Evolutionary conservation across 2,113 vertebrate species (phyloP).

Genomic region (Mobula birostris): DNA sequence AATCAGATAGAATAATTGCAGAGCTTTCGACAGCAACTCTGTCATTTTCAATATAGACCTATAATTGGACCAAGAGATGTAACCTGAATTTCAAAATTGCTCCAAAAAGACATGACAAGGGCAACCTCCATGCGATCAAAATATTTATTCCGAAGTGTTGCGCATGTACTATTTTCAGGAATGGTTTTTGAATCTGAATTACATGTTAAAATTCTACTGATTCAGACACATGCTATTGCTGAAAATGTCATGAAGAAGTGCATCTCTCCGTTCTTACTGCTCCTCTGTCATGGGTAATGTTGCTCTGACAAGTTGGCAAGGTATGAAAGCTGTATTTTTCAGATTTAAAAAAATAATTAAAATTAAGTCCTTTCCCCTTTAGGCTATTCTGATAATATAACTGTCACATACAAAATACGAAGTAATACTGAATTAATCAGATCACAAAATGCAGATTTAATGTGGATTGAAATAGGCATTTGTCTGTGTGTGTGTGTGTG

Average conservation of each 20-base stretch:
- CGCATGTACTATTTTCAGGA: constrained; percentile 22
- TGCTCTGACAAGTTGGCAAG: neutral
- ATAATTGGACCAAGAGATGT: constrained; percentile 11
- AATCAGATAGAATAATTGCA: constrained; percentile 34
- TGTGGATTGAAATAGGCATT: neutral
- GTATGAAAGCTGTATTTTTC: neutral
- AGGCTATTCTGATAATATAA: neutral
- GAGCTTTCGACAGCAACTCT: constrained; percentile 10
- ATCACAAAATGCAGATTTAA: neutral
- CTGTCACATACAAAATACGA: neutral
- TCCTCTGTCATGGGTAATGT: neutral
- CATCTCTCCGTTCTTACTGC: neutral
- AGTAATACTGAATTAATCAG: neutral
- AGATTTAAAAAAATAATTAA: neutral
- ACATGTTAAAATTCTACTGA: constrained; percentile 15
- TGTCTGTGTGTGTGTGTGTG: too few relatives aligned
- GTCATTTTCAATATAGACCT: constrained; percentile 35
- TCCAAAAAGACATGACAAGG: constrained; percentile 7
- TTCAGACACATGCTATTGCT: neutral
- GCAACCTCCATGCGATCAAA: constrained; percentile 28
- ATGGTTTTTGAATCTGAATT: neutral
- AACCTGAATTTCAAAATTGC: constrained; percentile 9
- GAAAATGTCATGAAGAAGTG: neutral
- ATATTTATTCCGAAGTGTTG: constrained; percentile 8
- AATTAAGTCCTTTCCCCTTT: neutral